Evolutionary conservation across 1,140 invertebrate genomes (phyloP), one percentile per base, ranked within the genome.

Genomic region (Drosophila carrolli): DNA sequence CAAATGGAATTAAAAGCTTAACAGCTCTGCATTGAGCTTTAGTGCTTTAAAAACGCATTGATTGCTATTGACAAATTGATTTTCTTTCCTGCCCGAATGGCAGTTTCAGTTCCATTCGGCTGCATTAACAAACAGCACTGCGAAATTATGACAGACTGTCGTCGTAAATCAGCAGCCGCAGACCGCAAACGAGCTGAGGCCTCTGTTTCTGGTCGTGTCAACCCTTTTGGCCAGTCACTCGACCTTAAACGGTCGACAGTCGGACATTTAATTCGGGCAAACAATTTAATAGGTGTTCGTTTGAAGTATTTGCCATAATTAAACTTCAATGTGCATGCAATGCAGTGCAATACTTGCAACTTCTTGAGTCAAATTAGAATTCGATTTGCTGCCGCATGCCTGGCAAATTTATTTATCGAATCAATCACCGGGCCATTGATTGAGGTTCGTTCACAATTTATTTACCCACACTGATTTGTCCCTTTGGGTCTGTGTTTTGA

Each of bases 1-100:
- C 76, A 76, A 84, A 84, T 84, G 81, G 81, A 85, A 84, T 84
- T 84, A 84, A 84, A 84, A 85, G 81, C 73, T 84, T 60, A 80
- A 84, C 81, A 75, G 66, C 38, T 71, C 71, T 57, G 66, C 19
- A 37, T 29, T 23, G 14, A 41, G 63, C 71, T 58, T 59, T 57
- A 71, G 63, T 58, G 59, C 72, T 80, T 80, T 62, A 72, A 83
- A 57, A 59, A 71, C 66, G 66, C 66, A 71, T 71, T 72, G 68
- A 72, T 72, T 85, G 50, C 54, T 59, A 84, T 77, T 84, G 81
- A 84, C 77, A 84, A 84, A 84, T 84, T 84, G 81, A 83, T 80
- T 80, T 84, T 76, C 54, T 60, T 72, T 71, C 66, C 68, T 37
- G 44, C 43, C 29, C 43, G 32, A 50, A 38, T 58, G 68, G 46